Conservation (phyloP, 2,888 invertebrate genomes). For the Meiosimyza decipiens region DNA sequence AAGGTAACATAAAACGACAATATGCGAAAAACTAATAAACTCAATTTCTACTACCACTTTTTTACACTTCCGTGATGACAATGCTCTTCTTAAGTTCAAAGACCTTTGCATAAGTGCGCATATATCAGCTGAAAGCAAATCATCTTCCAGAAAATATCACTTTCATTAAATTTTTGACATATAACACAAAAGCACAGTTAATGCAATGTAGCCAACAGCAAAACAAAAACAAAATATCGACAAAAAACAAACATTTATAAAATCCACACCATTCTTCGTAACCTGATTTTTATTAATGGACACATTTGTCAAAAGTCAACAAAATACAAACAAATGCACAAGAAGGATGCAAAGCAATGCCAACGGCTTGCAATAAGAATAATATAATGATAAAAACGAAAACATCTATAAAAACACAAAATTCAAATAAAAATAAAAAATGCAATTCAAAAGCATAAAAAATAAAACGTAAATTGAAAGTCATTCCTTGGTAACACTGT, state of each 20-base stretch:
- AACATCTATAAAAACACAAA: neutral
- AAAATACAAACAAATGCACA: neutral
- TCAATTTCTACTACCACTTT: too few species aligned
- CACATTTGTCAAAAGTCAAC: constrained; percentile 31
- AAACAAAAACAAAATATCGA: neutral
- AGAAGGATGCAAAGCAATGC: neutral
- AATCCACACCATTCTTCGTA: constrained; percentile 12
- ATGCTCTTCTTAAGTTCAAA: too few species aligned
- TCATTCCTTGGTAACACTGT: neutral
- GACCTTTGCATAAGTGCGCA: too few species aligned
- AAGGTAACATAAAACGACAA: too few species aligned
- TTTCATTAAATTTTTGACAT: constrained; percentile 32
- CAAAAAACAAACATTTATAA: neutral
- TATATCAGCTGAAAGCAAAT: neutral
- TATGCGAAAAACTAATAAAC: too few species aligned
- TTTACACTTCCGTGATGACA: too few species aligned
- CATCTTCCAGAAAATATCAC: constrained; percentile 18
- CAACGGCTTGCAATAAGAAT: constrained; percentile 13
- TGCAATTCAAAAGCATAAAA: too few species aligned
- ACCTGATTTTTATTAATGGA: constrained; percentile 32
- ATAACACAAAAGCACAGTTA: constrained; percentile 7
- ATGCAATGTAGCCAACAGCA: neutral
- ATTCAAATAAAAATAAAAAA: neutral
- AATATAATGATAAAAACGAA: neutral
- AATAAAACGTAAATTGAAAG: too few species aligned